Conservation (phyloP, 2,797 vertebrate species). For the Helarctos malayanus region DNA sequence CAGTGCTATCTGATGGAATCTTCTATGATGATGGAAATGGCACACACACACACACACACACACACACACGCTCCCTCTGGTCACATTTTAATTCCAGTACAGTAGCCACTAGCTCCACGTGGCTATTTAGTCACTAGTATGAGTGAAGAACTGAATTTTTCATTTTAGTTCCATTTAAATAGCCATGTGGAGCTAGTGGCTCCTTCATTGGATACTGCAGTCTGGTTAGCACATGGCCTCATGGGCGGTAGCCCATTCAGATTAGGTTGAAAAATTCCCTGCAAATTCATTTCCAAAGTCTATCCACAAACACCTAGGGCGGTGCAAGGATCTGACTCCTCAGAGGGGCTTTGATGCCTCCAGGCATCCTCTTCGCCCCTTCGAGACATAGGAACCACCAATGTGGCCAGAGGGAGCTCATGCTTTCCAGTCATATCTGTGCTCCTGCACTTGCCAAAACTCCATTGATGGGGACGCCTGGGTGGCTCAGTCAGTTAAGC, state of each 20-base stretch:
- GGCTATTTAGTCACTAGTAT: background rate
- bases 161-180: constrained; percentile 54
- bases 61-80: background rate
- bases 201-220: background rate
- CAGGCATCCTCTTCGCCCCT: background rate
- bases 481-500: too few relatives aligned
- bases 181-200: background rate
- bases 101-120: background rate
- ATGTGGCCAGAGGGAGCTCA: background rate
- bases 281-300: constrained; percentile 45
- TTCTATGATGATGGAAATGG: background rate
- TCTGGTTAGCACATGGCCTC: background rate
- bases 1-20: background rate
- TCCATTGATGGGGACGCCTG: background rate
- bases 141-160: constrained; percentile 34
- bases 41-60: rapidly evolving
- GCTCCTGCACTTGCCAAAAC: background rate
- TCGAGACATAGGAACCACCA: background rate
- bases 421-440: constrained; percentile 8
- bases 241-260: constrained; percentile 20
- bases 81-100: background rate
- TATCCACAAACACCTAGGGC: constrained; percentile 6
- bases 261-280: background rate
- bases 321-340: background rate
- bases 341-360: background rate